Conservation (phyloP, 1,140 invertebrate species). For the Laupala kohalensis region DNA sequence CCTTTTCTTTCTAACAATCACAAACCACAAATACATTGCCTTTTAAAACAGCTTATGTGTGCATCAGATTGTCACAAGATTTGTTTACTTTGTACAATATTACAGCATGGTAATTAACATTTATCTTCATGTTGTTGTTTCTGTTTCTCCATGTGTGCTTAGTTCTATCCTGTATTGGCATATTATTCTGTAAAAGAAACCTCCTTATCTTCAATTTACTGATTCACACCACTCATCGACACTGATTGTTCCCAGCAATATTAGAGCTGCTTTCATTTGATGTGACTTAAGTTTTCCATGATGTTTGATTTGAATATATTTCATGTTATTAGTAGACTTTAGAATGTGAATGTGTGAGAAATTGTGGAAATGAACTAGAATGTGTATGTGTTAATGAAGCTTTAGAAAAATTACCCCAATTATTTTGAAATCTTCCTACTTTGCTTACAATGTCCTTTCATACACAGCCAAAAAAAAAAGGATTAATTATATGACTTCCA, state of each 20-base stretch:
- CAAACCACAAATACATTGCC: slow-evolving; percentile 5
- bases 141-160: background rate
- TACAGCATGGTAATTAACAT: background rate
- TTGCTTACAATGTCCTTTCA: background rate
- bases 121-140: background rate
- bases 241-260: background rate
- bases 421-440: background rate
- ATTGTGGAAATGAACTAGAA: no score
- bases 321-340: background rate
- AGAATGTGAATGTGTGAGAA: no score
- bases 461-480: background rate
- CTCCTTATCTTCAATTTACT: background rate
- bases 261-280: background rate
- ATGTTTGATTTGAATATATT: background rate
- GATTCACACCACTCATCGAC: background rate
- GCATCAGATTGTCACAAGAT: slow-evolving; percentile 9
- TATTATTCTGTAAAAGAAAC: background rate
- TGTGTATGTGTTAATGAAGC: background rate
- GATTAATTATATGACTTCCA: background rate
- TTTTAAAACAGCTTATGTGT: slow-evolving; percentile 8
- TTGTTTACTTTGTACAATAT: background rate
- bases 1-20: slow-evolving; percentile 8
- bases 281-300: background rate
- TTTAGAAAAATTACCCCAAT: background rate
- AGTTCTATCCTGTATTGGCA: background rate